These are phyloP conservation scores for Falco berigora DNA, from an alignment of 2,797 vertebrate species.

Conservation along the genomic window DNA sequence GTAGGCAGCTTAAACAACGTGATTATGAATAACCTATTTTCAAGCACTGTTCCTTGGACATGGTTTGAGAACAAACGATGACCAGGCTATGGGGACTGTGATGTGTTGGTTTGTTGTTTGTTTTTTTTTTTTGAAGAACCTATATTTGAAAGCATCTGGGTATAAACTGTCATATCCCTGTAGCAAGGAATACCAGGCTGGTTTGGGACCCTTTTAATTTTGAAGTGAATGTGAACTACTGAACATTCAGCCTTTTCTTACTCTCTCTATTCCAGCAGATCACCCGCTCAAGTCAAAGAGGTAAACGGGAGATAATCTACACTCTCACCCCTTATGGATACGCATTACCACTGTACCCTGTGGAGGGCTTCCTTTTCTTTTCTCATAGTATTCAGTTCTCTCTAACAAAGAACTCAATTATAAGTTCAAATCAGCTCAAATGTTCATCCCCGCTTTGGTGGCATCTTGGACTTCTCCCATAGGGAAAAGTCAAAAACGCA, in stretches of 20 bases:
- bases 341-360: neutral
- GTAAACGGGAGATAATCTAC: neutral
- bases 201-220: neutral
- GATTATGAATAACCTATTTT: slow-evolving; percentile 39
- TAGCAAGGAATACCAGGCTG: neutral
- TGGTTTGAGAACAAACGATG: slow-evolving; percentile 9
- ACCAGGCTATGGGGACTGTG: neutral
- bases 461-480: neutral
- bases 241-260: neutral
- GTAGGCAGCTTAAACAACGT: slow-evolving; percentile 28
- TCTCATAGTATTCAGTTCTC: slow-evolving; percentile 3
- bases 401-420: neutral
- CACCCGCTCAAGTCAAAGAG: neutral
- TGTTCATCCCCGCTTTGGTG: neutral
- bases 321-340: neutral
- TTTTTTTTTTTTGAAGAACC: neutral
- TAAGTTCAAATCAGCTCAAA: neutral
- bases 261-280: neutral
- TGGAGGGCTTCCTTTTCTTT: slow-evolving; percentile 13
- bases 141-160: neutral
- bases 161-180: neutral
- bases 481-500: neutral
- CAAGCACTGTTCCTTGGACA: neutral
- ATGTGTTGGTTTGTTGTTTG: neutral
- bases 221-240: neutral